Conservation (phyloP, 2,797 vertebrate species). For the Euthynnus affinis region DNA sequence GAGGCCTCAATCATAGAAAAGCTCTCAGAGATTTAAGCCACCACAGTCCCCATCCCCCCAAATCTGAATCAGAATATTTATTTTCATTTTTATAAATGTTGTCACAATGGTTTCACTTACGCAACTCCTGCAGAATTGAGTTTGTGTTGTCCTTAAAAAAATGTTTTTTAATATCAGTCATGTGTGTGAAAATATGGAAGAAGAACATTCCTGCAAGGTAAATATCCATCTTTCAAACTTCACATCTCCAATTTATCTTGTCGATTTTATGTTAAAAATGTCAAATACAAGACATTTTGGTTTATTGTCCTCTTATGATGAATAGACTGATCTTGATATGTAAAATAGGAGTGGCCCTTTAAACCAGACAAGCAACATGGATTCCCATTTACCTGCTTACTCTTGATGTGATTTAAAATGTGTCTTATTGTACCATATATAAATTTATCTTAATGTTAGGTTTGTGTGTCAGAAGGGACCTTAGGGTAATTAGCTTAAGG, state of each 20-base stretch:
- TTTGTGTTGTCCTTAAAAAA: no score
- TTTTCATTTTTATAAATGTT: no score
- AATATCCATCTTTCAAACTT: background rate
- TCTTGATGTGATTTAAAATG: no score
- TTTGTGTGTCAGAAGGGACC: no score
- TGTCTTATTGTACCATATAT: no score
- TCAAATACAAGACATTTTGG: no score
- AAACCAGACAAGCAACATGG: background rate
- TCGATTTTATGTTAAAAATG: background rate
- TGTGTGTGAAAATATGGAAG: background rate
- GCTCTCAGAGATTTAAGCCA: background rate
- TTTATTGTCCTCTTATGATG: background rate
- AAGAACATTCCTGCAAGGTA: background rate
- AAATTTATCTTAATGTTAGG: no score
- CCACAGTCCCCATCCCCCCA: background rate
- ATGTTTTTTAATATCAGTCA: background rate
- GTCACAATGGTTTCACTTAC: background rate
- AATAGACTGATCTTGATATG: background rate
- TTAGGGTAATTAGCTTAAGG: no score
- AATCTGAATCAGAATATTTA: no score
- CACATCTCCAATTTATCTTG: background rate
- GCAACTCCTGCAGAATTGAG: background rate
- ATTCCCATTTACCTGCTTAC: no score
- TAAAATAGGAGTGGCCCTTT: background rate
- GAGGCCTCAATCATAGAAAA: slow-evolving; percentile 13